These are phyloP conservation scores for Tachina fera DNA, from an alignment of 2,888 invertebrate genomes.

Conservation along the genomic window DNA sequence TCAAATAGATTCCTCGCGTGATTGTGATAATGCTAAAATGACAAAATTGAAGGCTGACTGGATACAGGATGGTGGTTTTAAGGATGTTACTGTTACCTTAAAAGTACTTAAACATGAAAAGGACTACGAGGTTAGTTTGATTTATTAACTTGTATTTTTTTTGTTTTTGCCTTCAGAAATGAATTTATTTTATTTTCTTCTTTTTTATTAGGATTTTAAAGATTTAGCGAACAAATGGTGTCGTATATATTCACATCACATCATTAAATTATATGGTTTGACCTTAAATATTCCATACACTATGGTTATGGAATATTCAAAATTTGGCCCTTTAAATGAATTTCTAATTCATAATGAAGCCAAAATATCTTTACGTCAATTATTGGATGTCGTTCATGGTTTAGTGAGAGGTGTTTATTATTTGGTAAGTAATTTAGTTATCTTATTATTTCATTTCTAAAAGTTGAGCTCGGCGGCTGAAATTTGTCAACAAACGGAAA, in stretches of 20 bases:
- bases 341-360: slow-evolving; percentile 82
- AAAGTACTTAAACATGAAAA: slow-evolving; percentile 89
- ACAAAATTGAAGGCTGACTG: slow-evolving; percentile 90
- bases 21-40: slow-evolving; percentile 86
- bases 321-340: slow-evolving; percentile 89
- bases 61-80: slow-evolving; percentile 88
- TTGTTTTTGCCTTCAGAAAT: no score
- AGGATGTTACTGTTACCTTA: slow-evolving; percentile 90
- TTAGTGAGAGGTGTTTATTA: slow-evolving; percentile 94
- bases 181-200: neutral
- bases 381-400: slow-evolving; percentile 92
- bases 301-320: slow-evolving; percentile 91
- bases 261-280: slow-evolving; percentile 91
- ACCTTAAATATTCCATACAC: slow-evolving; percentile 90
- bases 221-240: slow-evolving; percentile 91
- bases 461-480: no score
- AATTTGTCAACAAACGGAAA: no score
- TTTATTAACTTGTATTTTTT: neutral
- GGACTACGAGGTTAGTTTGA: slow-evolving; percentile 85
- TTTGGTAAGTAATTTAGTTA: slow-evolving; percentile 85
- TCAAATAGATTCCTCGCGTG: slow-evolving; percentile 85
- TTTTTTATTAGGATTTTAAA: slow-evolving; percentile 87
- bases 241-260: slow-evolving; percentile 89
- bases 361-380: slow-evolving; percentile 86
- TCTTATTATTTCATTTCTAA: neutral